Evolutionary conservation across 2,888 invertebrate genomes (phyloP).

Genomic region (Liposcelis brunnea): DNA sequence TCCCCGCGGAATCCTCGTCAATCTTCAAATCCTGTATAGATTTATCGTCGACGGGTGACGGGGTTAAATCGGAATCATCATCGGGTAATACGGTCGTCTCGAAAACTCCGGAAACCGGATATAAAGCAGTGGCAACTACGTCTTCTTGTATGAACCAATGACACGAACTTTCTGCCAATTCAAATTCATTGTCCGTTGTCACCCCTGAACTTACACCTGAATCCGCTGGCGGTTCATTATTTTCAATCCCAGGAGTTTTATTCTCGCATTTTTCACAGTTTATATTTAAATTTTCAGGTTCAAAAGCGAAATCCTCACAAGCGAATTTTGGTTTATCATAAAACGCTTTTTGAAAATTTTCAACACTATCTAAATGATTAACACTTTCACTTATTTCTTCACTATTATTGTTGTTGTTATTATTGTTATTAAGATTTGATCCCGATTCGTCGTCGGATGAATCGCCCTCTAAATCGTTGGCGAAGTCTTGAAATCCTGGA

Average conservation of each 20-base stretch:
- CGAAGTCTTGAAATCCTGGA: slow-evolving; percentile 67
- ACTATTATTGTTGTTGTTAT: slow-evolving; percentile 20
- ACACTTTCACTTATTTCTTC: slow-evolving; percentile 28
- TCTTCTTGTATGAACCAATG: too few relatives aligned
- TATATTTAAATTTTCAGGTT: slow-evolving; percentile 18
- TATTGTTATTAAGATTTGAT: slow-evolving; percentile 28
- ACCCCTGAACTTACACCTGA: slow-evolving; percentile 2
- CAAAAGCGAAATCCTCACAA: slow-evolving; percentile 21
- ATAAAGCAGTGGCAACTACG: slow-evolving; percentile 1
- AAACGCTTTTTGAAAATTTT: slow-evolving; percentile 34
- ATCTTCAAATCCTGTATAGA: slow-evolving; percentile 23
- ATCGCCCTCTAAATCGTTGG: slow-evolving; percentile 43
- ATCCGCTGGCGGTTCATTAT: neutral
- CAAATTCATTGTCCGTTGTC: slow-evolving; percentile 8
- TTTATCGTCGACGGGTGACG: slow-evolving; percentile 1
- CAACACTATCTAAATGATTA: slow-evolving; percentile 32
- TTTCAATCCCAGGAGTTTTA: neutral
- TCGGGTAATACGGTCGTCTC: slow-evolving; percentile 4
- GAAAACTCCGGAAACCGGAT: slow-evolving; percentile 5
- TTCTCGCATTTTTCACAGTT: slow-evolving; percentile 12
- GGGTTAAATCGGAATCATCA: slow-evolving; percentile 7
- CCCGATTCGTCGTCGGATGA: slow-evolving; percentile 29
- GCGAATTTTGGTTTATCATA: slow-evolving; percentile 39
- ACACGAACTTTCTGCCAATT: neutral
- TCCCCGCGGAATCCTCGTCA: slow-evolving; percentile 14